A percentile compares a stretch with the other conserved stretches of the same genome.
phyloP scores from a whole-genome alignment of 2,888 invertebrate genomes.

The Mimumesa dahlbomi region DNA sequence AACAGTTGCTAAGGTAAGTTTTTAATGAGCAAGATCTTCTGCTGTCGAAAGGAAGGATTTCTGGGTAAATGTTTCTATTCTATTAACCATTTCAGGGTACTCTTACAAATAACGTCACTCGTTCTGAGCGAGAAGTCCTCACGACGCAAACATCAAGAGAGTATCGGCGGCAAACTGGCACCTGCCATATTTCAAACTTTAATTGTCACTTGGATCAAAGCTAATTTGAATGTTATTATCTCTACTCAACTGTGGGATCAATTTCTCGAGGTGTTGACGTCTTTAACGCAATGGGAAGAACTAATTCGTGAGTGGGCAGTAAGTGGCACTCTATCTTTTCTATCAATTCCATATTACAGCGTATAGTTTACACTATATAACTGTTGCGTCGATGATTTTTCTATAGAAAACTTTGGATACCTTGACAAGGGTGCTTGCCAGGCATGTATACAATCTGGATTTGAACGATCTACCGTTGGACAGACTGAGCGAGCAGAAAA shows the following conservation, averaged over 20 bases:
- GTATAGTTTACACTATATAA: no score
- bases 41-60: no score
- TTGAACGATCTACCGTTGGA: slow-evolving; percentile 92
- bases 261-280: slow-evolving; percentile 92
- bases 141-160: slow-evolving; percentile 87
- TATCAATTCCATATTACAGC: slow-evolving; percentile 1
- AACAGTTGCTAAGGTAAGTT: slow-evolving; percentile 78
- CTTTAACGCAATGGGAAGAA: slow-evolving; percentile 96
- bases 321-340: slow-evolving; percentile 77
- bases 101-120: slow-evolving; percentile 95
- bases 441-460: slow-evolving; percentile 97
- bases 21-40: background rate
- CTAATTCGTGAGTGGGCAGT: slow-evolving; percentile 97
- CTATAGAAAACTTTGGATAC: slow-evolving; percentile 97
- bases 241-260: slow-evolving; percentile 95
- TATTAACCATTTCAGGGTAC: slow-evolving; percentile 83
- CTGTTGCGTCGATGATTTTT: no score
- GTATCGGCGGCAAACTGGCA: slow-evolving; percentile 88
- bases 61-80: no score
- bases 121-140: slow-evolving; percentile 91
- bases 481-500: slow-evolving; percentile 89
- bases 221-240: slow-evolving; percentile 95
- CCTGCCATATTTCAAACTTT: slow-evolving; percentile 95
- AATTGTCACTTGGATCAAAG: slow-evolving; percentile 99
- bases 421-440: slow-evolving; percentile 94